These are phyloP conservation scores for Pseudomyrmex cubaensis DNA, from an alignment of 1,140 invertebrate species.

Conservation along the genomic window DNA sequence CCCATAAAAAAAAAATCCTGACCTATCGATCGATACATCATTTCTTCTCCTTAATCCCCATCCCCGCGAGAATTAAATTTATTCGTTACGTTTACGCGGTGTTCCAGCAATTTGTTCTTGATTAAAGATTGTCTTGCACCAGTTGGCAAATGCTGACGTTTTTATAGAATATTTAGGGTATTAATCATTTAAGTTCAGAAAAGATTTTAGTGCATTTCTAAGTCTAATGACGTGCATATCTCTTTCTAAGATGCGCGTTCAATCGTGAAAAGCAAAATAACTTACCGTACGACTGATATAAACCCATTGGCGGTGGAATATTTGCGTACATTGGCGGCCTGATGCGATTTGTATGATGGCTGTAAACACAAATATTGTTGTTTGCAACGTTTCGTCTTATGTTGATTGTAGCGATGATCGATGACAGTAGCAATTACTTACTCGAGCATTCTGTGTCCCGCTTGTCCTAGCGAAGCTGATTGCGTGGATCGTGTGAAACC, in stretches of 20 bases:
- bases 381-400: not conserved
- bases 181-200: no score
- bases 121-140: no score
- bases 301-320: slow-evolving; percentile 76
- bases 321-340: slow-evolving; percentile 74
- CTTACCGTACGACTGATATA: slow-evolving; percentile 74
- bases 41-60: no score
- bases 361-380: slow-evolving; percentile 63
- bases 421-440: slow-evolving; percentile 57
- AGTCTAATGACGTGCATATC: no score
- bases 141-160: no score
- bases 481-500: slow-evolving; percentile 89
- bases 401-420: not conserved
- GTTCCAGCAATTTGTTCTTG: no score
- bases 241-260: not conserved
- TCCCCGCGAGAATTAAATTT: no score
- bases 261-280: slow-evolving; percentile 34
- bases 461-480: slow-evolving; percentile 87
- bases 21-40: no score
- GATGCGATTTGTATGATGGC: slow-evolving; percentile 76
- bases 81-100: no score
- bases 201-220: no score
- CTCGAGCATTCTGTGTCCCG: slow-evolving; percentile 90
- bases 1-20: no score
- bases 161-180: no score